Evolutionary conservation across 2,113 vertebrate genomes (phyloP).

Genomic region (Monopterus albus): DNA sequence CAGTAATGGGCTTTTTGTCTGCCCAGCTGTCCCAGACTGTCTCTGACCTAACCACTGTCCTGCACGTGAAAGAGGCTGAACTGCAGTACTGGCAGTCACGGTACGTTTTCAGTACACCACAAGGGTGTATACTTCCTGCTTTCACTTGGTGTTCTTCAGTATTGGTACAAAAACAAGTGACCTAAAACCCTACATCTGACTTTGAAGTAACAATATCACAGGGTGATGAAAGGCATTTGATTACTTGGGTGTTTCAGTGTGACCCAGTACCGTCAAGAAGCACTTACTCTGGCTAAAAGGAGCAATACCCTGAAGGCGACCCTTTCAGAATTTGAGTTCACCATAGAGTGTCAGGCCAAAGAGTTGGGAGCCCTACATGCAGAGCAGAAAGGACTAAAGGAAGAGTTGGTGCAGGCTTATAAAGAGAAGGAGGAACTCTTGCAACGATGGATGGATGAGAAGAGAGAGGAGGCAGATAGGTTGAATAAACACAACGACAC

Average conservation of each 20-base stretch:
- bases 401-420: slow-evolving; percentile 39
- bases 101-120: slow-evolving; percentile 43
- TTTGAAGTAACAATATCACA: not conserved
- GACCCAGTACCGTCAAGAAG: slow-evolving; percentile 74
- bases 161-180: too few species aligned
- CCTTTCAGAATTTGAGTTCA: slow-evolving; percentile 70
- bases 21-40: slow-evolving; percentile 78
- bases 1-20: slow-evolving; percentile 4
- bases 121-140: not conserved
- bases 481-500: slow-evolving; percentile 76
- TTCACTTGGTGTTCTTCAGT: too few species aligned
- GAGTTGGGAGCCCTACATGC: slow-evolving; percentile 63
- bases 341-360: slow-evolving; percentile 75
- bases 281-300: slow-evolving; percentile 69
- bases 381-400: slow-evolving; percentile 62
- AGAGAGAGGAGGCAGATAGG: slow-evolving; percentile 73
- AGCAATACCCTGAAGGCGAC: slow-evolving; percentile 57
- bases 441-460: slow-evolving; percentile 81
- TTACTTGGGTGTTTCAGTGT: slow-evolving; percentile 63
- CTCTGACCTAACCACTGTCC: slow-evolving; percentile 73
- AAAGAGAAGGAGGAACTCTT: slow-evolving; percentile 74
- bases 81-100: slow-evolving; percentile 82
- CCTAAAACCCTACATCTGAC: not conserved
- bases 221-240: not conserved
- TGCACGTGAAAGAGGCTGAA: slow-evolving; percentile 81